These are phyloP conservation scores for Leptocoma aspasia DNA, from an alignment of 2,113 vertebrate species.

Conservation along the genomic window DNA sequence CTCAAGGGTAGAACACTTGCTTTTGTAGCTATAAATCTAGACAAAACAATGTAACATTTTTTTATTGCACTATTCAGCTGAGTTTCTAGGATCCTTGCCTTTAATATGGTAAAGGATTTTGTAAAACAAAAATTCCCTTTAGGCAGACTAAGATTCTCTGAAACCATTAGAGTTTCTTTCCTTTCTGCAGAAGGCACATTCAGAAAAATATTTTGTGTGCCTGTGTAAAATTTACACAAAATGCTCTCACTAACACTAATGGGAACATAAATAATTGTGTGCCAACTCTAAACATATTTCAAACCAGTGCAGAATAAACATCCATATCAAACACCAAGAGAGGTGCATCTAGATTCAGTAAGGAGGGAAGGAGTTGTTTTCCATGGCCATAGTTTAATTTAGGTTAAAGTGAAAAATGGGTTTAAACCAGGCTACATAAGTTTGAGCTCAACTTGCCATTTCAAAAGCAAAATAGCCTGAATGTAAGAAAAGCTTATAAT, in stretches of 20 bases:
- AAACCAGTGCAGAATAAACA: neutral
- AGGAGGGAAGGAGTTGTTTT: neutral
- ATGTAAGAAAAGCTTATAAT: neutral
- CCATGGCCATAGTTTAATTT: neutral
- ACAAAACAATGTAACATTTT: neutral
- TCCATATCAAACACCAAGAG: neutral
- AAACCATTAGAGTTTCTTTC: neutral
- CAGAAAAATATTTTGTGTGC: neutral
- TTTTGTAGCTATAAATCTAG: neutral
- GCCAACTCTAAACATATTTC: neutral
- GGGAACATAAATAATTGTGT: neutral
- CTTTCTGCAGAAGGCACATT: neutral
- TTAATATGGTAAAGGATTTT: neutral
- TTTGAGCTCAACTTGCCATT: neutral
- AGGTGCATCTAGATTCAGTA: neutral
- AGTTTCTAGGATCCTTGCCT: neutral
- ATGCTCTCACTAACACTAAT: neutral
- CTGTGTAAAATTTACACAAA: neutral
- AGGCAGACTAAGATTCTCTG: neutral
- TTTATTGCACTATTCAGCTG: neutral
- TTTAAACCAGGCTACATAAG: neutral
- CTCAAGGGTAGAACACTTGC: neutral
- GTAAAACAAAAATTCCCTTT: neutral
- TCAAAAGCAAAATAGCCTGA: neutral
- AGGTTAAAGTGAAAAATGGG: neutral